These are phyloP conservation scores for Otus sunia DNA, from an alignment of 2,113 vertebrate genomes.

Conservation along the genomic window DNA sequence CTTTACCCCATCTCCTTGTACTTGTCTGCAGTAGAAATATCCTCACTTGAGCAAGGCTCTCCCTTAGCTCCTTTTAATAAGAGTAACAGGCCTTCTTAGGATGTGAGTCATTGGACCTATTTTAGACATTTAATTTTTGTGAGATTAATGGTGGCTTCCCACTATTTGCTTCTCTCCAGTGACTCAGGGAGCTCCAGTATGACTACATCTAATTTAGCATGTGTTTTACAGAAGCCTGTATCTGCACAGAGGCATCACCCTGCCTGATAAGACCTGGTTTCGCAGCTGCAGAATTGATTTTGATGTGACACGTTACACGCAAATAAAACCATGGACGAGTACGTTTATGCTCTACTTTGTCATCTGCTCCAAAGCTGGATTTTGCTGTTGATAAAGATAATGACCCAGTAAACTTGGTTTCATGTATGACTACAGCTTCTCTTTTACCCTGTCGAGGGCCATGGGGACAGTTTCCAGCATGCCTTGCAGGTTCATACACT, in stretches of 20 bases:
- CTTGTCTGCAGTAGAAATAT: background rate
- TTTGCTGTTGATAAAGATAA: background rate
- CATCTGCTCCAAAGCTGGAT: background rate
- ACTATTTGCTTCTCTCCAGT: background rate
- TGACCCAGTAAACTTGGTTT: background rate
- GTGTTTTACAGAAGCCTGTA: background rate
- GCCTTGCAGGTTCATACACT: background rate
- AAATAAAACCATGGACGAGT: background rate
- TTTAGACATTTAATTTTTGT: background rate
- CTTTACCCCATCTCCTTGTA: background rate
- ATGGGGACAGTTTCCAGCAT: rapidly evolving
- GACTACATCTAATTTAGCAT: background rate
- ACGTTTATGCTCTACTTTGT: background rate
- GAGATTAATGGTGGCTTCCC: background rate
- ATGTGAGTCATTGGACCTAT: background rate
- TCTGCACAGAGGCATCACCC: background rate
- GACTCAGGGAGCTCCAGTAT: background rate
- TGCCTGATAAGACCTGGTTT: background rate
- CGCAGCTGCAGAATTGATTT: background rate
- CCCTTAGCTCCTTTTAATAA: background rate
- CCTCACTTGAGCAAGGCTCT: background rate
- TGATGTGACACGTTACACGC: rapidly evolving
- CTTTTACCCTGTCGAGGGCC: background rate
- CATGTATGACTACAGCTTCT: rapidly evolving
- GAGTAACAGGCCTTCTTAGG: background rate